Conservation (phyloP, 2,113 vertebrate species). For the Chelonoidis abingdonii region DNA sequence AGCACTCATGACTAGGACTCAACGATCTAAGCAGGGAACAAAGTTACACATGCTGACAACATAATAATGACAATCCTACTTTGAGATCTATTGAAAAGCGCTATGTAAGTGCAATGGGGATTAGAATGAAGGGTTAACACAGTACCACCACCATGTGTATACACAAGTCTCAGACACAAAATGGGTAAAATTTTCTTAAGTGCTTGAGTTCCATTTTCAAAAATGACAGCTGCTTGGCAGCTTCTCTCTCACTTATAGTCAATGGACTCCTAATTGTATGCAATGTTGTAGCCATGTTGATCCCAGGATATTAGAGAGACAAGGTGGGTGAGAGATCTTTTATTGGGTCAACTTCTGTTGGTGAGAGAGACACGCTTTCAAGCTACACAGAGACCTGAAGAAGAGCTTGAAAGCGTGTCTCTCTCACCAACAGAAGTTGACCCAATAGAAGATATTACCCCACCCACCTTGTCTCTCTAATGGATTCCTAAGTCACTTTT, state of each 20-base stretch:
- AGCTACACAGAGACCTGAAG: neutral
- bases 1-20: neutral
- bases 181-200: neutral
- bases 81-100: neutral
- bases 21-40: neutral
- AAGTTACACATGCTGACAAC: neutral
- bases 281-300: neutral
- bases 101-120: neutral
- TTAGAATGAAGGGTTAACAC: neutral
- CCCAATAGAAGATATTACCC: neutral
- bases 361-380: neutral
- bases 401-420: neutral
- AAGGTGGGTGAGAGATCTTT: neutral
- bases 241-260: neutral
- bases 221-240: no score
- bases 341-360: neutral
- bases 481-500: neutral
- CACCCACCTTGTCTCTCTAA: accelerated
- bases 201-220: neutral
- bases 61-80: neutral
- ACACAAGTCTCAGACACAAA: neutral
- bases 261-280: neutral
- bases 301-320: neutral
- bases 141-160: neutral
- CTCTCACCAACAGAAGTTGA: no score